Conservation (phyloP, 2,888 invertebrate species). For the Aleiodes alternator region DNA sequence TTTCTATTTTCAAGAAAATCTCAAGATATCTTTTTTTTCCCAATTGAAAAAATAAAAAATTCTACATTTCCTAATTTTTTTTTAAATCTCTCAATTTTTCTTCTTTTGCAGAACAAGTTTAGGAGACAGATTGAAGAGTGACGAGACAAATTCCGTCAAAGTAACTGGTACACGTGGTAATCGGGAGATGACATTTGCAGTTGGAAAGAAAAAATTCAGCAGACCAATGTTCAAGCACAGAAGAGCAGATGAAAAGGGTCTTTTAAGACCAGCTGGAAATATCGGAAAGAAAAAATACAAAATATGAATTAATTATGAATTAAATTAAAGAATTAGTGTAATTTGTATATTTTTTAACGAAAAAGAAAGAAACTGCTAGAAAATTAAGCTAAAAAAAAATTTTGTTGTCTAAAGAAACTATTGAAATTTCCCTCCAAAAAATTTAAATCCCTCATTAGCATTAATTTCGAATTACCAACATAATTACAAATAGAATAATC, state of each 20-base stretch:
- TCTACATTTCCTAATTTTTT: constrained; percentile 36
- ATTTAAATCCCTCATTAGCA: not conserved
- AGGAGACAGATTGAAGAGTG: constrained; percentile 83
- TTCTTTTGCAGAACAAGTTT: constrained; percentile 80
- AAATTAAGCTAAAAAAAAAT: not conserved
- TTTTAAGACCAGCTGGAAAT: constrained; percentile 78
- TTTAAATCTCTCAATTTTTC: constrained; percentile 23
- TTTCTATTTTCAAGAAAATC: too few relatives aligned
- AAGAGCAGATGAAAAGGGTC: constrained; percentile 82
- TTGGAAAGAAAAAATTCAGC: constrained; percentile 72
- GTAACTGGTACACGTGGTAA: constrained; percentile 82
- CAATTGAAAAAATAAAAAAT: not conserved
- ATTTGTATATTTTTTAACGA: constrained; percentile 43
- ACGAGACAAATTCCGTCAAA: constrained; percentile 77
- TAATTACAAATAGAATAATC: constrained; percentile 7
- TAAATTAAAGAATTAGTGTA: constrained; percentile 42
- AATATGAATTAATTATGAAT: constrained; percentile 42
- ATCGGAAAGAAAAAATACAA: constrained; percentile 73
- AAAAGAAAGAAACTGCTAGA: not conserved
- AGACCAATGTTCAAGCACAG: constrained; percentile 75
- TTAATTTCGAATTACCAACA: constrained; percentile 21
- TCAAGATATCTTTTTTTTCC: too few relatives aligned
- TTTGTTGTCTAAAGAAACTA: not conserved
- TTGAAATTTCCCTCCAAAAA: constrained; percentile 5
- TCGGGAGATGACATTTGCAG: constrained; percentile 87